phyloP scores from a whole-genome alignment of 2,888 invertebrate genomes.

The Cephus sareptanus region DNA sequence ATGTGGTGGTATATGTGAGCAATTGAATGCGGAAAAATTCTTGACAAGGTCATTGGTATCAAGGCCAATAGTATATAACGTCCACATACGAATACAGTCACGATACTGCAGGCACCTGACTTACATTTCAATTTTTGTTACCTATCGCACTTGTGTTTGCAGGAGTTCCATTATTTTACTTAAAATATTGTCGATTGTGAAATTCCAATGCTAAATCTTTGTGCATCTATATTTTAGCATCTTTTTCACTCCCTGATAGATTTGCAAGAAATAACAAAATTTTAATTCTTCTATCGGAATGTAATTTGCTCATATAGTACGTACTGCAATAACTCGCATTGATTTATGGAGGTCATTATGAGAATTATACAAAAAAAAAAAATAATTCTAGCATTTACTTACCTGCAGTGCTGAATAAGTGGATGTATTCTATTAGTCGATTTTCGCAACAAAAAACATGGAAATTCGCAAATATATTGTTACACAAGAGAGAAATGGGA shows the following conservation, averaged over 20 bases:
- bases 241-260: not conserved
- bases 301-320: not conserved
- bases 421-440: too few species aligned
- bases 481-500: too few species aligned
- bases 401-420: too few species aligned
- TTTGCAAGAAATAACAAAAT: not conserved
- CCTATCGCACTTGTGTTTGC: not conserved
- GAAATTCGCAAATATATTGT: not conserved
- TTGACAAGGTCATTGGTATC: constrained; percentile 55
- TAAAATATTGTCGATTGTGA: not conserved
- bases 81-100: constrained; percentile 9
- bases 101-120: constrained; percentile 38
- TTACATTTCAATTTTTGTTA: constrained; percentile 34
- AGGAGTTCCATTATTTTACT: not conserved
- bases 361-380: not conserved
- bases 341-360: not conserved
- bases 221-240: not conserved
- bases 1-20: constrained; percentile 22
- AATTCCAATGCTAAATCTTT: not conserved
- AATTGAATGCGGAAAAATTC: constrained; percentile 56
- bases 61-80: constrained; percentile 41
- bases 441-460: not conserved
- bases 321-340: not conserved
- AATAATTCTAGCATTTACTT: too few species aligned
- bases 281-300: not conserved